A percentile compares a stretch with the other conserved stretches of the same genome.
These are phyloP conservation scores for Drosophila koepferae DNA, from an alignment of 2,888 invertebrate genomes.

Conservation along the genomic window DNA sequence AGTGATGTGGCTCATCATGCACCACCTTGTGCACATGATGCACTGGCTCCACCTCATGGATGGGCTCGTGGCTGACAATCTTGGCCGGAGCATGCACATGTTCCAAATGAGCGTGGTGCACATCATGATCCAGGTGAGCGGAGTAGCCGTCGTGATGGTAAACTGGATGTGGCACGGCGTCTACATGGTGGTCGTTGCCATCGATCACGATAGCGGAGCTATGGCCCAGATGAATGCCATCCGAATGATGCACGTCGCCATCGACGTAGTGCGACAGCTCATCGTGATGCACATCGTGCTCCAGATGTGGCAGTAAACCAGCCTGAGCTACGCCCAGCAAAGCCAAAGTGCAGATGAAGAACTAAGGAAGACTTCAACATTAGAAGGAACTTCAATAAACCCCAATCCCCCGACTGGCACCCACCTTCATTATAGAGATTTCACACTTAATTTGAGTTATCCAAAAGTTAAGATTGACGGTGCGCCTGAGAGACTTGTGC, in stretches of 20 bases:
- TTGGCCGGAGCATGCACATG: slow-evolving; percentile 73
- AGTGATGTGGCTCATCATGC: slow-evolving; percentile 84
- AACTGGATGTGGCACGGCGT: slow-evolving; percentile 68
- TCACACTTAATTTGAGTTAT: slow-evolving; percentile 80
- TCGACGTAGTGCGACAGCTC: slow-evolving; percentile 69
- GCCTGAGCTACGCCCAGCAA: slow-evolving; percentile 79
- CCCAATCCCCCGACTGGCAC: not conserved
- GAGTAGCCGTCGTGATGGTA: slow-evolving; percentile 74
- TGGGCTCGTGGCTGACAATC: slow-evolving; percentile 82
- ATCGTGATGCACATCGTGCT: slow-evolving; percentile 69
- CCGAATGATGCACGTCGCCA: slow-evolving; percentile 70
- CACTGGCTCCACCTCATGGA: slow-evolving; percentile 83
- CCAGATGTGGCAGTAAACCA: slow-evolving; percentile 79
- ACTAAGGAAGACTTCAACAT: slow-evolving; percentile 48
- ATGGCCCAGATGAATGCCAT: slow-evolving; percentile 81
- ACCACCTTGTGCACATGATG: slow-evolving; percentile 84
- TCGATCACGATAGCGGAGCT: slow-evolving; percentile 82
- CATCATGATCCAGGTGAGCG: slow-evolving; percentile 65
- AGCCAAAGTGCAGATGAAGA: slow-evolving; percentile 82
- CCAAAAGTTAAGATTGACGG: slow-evolving; percentile 71
- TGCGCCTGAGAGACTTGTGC: slow-evolving; percentile 62
- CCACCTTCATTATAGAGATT: slow-evolving; percentile 84
- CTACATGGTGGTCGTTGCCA: slow-evolving; percentile 69
- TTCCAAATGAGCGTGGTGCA: slow-evolving; percentile 62
- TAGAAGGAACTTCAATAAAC: not conserved